A percentile compares a stretch with the other conserved stretches of the same genome.
These are phyloP conservation scores for Heterotis niloticus DNA, from an alignment of 2,113 vertebrate species.

Conservation along the genomic window DNA sequence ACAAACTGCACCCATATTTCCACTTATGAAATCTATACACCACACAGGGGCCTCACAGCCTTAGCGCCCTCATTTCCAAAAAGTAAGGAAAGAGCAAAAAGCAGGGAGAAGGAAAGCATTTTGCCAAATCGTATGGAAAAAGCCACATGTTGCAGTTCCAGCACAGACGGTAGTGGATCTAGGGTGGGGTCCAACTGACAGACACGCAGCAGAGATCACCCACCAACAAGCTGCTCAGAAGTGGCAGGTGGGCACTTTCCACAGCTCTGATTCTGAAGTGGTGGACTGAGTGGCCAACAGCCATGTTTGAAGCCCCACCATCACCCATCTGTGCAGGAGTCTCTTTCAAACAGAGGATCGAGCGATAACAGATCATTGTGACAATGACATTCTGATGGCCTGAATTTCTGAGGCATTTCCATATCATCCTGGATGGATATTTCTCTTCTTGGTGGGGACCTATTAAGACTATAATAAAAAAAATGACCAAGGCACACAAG, in stretches of 20 bases:
- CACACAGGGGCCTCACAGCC: too few relatives aligned
- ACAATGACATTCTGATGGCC: conserved; percentile 69
- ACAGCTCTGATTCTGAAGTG: conserved; percentile 57
- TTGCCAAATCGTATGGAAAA: not conserved
- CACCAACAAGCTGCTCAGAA: conserved; percentile 10
- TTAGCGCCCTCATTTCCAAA: not conserved
- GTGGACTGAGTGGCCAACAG: conserved; percentile 55
- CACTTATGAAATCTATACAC: not conserved
- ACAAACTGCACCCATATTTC: too few relatives aligned
- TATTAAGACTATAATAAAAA: conserved; percentile 43
- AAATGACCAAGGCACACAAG: conserved; percentile 37
- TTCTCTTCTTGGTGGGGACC: conserved; percentile 45
- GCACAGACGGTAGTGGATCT: not conserved
- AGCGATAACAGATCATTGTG: conserved; percentile 67
- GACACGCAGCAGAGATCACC: not conserved
- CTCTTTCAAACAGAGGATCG: conserved; percentile 63
- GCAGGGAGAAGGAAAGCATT: not conserved
- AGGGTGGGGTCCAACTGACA: not conserved
- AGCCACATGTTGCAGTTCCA: not conserved
- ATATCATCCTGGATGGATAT: conserved; percentile 66
- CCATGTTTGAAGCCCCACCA: conserved; percentile 58
- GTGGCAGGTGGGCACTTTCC: conserved; percentile 31
- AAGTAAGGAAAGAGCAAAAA: not conserved
- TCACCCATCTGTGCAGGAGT: conserved; percentile 59
- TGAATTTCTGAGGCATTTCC: conserved; percentile 71